These are phyloP conservation scores for Capra hircus DNA, from an alignment of 2,113 vertebrate genomes.

Conservation along the genomic window DNA sequence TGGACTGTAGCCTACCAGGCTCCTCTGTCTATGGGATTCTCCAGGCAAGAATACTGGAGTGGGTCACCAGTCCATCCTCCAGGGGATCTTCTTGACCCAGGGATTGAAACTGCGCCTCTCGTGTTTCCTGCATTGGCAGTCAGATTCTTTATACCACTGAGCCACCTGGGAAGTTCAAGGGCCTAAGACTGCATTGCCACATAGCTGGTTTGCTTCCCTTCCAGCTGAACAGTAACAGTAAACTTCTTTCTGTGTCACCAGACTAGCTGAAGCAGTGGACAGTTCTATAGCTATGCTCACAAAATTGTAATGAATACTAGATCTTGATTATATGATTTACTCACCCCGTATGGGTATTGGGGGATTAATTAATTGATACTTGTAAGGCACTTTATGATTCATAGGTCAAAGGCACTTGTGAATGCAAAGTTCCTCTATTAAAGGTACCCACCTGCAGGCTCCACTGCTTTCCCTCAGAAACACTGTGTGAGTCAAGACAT, in stretches of 20 bases:
- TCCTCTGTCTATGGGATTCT: not conserved
- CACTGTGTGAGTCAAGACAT: conserved; percentile 44
- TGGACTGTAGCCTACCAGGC: not conserved
- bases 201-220: not conserved
- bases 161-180: not conserved
- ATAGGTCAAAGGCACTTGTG: not conserved
- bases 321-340: not conserved
- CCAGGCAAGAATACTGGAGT: not conserved
- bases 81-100: not conserved
- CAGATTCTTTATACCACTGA: not conserved
- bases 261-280: not conserved
- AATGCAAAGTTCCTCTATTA: not conserved
- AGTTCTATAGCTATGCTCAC: not conserved
- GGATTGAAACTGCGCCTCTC: fast-evolving
- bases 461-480: conserved; percentile 45
- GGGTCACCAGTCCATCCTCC: not conserved
- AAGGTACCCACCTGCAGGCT: conserved; percentile 50
- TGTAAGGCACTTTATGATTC: not conserved
- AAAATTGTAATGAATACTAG: not conserved
- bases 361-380: conserved; percentile 13
- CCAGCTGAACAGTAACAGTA: not conserved
- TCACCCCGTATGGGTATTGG: not conserved
- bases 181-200: not conserved
- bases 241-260: not conserved
- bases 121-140: not conserved